Base-by-base conservation (phyloP, 2,113 vertebrate species). In the Hydrolagus affinis region DNA sequence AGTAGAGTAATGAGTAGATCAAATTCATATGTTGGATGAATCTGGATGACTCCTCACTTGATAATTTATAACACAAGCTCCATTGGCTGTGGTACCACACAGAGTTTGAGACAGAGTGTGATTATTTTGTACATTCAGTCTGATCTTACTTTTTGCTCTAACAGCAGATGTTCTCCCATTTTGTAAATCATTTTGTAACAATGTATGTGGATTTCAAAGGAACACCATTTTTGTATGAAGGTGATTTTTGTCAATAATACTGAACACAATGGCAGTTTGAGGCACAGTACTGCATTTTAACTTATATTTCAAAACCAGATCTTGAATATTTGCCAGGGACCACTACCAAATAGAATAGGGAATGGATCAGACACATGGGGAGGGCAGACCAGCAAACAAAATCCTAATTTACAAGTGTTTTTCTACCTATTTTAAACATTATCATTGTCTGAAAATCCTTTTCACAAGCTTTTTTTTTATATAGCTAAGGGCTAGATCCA, bases 1-100 rank as follows among this genome's bases (percentile, higher is more conserved):
- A 21, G 56, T 75, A 9, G 17, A 21, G 56, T 32, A 14, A 21
- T 21, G 19, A 32, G 73, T 75, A 75, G 32, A 14, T 17, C 28
- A 62, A 59, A 80, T 60, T 80, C 76, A 80, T 80, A n/a, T 80
- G 60, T 80, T 80, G 76, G 76, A 44, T 44, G 57, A 80, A 60
- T 62, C 11, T 80, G 57, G 19, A 57, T 21, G 4, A 30, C 19
- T 76, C 11, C 76, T 80, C 17, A 25, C 57, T 28, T 80, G 57
- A 80, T 80, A 80, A 80, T 80, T 57, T 60, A 59, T n/a, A 78
- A 59, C 56, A 80, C 76, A 25, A 28, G 57, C 60, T 80, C 59
- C n/a, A 28, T 60, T 75, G 73, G 73, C 32, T 25, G n/a, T 80
- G 23, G 76, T 80, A 28, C 57, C 57, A 60, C 76, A 80, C 76